Percentiles rank a stretch among this genome's conserved stretches.
These are phyloP conservation scores for Prorops nasuta DNA, from an alignment of 1,140 invertebrate genomes.

Conservation along the genomic window DNA sequence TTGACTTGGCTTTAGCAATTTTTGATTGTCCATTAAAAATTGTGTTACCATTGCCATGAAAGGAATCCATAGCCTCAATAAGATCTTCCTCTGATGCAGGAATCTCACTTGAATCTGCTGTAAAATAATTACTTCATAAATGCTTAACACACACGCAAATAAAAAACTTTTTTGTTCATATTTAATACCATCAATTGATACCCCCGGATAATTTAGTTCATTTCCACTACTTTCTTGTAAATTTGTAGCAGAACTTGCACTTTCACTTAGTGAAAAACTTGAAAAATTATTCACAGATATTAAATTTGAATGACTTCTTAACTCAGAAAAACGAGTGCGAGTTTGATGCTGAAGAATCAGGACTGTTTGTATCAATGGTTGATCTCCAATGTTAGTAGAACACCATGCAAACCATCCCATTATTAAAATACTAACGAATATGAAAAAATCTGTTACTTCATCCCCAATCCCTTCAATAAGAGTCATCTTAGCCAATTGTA, in stretches of 20 bases:
- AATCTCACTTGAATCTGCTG: constrained; percentile 19
- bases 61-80: constrained; percentile 52
- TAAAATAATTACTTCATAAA: no score
- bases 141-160: no score
- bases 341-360: constrained; percentile 54
- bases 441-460: constrained; percentile 75
- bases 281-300: constrained; percentile 5
- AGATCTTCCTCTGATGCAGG: constrained; percentile 41
- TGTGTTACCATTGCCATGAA: constrained; percentile 31
- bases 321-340: constrained; percentile 37
- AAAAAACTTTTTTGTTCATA: no score
- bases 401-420: constrained; percentile 71
- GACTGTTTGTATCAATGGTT: constrained; percentile 56
- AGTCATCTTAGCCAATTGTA: constrained; percentile 56
- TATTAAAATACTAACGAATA: constrained; percentile 61
- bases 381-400: constrained; percentile 62
- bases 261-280: constrained; percentile 33
- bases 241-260: constrained; percentile 28
- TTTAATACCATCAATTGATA: constrained; percentile 27
- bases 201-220: constrained; percentile 34
- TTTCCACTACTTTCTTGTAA: constrained; percentile 22
- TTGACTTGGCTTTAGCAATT: constrained; percentile 10
- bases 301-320: constrained; percentile 30
- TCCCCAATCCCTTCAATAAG: constrained; percentile 79
- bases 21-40: constrained; percentile 22